Evolutionary conservation across 2,113 vertebrate species (phyloP).

Genomic region (Zapus hudsonius): DNA sequence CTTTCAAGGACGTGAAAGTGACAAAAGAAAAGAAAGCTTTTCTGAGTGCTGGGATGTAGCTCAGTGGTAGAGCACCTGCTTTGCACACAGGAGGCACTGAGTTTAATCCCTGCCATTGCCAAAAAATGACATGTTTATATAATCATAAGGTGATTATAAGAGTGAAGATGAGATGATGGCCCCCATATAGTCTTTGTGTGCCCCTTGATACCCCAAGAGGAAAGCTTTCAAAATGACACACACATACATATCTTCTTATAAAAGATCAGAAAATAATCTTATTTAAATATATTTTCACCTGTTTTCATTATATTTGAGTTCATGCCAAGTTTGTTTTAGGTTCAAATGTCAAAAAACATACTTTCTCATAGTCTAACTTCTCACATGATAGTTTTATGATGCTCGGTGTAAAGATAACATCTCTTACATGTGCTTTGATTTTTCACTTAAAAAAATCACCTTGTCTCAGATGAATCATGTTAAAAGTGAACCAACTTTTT

Average conservation of each 20-base stretch:
- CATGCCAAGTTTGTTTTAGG: neutral
- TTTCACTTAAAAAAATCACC: neutral
- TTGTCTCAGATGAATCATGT: neutral
- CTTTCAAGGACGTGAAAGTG: neutral
- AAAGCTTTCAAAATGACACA: neutral
- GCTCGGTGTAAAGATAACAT: neutral
- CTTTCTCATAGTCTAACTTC: neutral
- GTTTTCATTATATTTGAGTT: constrained; percentile 24
- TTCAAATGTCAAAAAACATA: constrained; percentile 20
- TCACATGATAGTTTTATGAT: neutral
- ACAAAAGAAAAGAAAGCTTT: neutral
- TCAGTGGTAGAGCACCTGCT: neutral
- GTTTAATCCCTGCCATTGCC: neutral
- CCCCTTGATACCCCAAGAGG: neutral
- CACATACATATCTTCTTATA: too few species aligned
- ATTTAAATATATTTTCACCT: too few species aligned
- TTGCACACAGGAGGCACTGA: neutral
- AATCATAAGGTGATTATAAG: neutral
- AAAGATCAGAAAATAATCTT: too few species aligned
- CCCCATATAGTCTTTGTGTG: neutral
- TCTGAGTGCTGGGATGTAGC: too few species aligned
- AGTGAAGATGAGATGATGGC: neutral
- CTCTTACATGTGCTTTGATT: neutral
- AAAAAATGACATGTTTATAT: neutral
- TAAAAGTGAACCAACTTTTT: neutral